Evolutionary conservation across 2,888 invertebrate species (phyloP), one percentile per base, ranked within the genome.

Genomic region (Volucella zonaria): DNA sequence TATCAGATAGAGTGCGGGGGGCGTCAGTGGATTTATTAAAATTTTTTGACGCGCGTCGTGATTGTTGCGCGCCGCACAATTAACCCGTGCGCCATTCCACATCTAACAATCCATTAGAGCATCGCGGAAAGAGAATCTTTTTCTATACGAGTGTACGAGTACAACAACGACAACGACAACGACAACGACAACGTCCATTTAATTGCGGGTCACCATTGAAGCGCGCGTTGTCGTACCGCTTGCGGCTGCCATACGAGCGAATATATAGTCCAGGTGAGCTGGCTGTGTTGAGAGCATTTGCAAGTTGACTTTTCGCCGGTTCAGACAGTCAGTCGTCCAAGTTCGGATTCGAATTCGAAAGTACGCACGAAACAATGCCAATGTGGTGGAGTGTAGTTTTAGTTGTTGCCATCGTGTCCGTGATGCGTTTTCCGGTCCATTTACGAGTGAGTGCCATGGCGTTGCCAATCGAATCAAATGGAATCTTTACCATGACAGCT

Each of bases 401-500:
- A 9, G 9, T 79, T 4, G 38, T 74, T 40, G 66, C 61, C 23
- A 12, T 62, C 23, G 45, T 45, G 47, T 42, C 14, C 6, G 45
- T 43, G 42, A 43, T 67, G 12, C 43, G 42, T 64, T 45, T 52
- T 12, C 11, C 45, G 52, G 12, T 59, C 11, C 45, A n/a, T 4
- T n/a, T 54, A 31, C 31, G 31, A 31, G 31, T 31, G 1, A 38
- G 47, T 59, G 74, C 49, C 12, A 71, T 61, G 79, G 56, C 38
- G 15, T 12, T 82, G 56, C 70, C 75, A 3, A 31, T 6, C 4
- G 58, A 59, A 0, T 45, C 58, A 4, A 75, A 49, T 76, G 71
- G 70, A 18, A 61, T 83, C 11, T 91, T 89, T 61, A 82, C 83
- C 11, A 54, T 89, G 56, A 89, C 89, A 4, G 71, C 74, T 11